Conservation (phyloP, 1,140 invertebrate species). For the Prorops nasuta region DNA sequence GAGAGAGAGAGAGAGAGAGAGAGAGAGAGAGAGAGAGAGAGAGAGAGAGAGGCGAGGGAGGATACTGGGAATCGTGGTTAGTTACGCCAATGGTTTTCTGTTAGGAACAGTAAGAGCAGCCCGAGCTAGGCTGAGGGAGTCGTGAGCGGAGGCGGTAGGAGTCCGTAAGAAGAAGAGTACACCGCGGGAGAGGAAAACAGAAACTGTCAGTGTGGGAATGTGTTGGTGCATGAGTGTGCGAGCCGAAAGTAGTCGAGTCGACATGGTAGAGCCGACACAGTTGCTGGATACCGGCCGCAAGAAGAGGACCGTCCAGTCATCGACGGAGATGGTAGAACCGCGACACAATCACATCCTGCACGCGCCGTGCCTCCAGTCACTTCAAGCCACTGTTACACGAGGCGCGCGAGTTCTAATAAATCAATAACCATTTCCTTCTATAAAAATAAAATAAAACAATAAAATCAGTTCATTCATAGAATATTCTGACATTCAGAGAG, state of each 20-base stretch:
- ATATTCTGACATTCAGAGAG: no score
- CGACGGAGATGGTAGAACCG: slow-evolving; percentile 29
- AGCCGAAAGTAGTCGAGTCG: slow-evolving; percentile 37
- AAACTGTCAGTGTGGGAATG: slow-evolving; percentile 33
- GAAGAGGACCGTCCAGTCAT: slow-evolving; percentile 4
- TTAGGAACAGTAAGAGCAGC: slow-evolving; percentile 51
- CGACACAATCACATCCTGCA: slow-evolving; percentile 56
- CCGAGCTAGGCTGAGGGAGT: slow-evolving; percentile 35
- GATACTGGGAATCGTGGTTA: slow-evolving; percentile 3
- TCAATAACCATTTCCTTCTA: no score
- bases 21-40: not conserved
- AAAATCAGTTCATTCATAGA: no score
- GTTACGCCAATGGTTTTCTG: slow-evolving; percentile 44
- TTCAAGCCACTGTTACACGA: slow-evolving; percentile 49
- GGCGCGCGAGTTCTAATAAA: no score
- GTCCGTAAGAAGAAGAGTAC: slow-evolving; percentile 14
- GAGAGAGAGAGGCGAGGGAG: not conserved
- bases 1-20: no score
- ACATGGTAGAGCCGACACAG: slow-evolving; percentile 27
- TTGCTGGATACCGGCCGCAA: no score
- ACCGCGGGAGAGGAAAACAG: slow-evolving; percentile 32
- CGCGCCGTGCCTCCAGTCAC: slow-evolving; percentile 54
- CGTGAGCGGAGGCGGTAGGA: slow-evolving; percentile 50
- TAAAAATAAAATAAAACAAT: no score
- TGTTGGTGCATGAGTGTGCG: slow-evolving; percentile 21